These are phyloP conservation scores for Venturia canescens DNA, from an alignment of 1,140 invertebrate species.

Conservation along the genomic window DNA sequence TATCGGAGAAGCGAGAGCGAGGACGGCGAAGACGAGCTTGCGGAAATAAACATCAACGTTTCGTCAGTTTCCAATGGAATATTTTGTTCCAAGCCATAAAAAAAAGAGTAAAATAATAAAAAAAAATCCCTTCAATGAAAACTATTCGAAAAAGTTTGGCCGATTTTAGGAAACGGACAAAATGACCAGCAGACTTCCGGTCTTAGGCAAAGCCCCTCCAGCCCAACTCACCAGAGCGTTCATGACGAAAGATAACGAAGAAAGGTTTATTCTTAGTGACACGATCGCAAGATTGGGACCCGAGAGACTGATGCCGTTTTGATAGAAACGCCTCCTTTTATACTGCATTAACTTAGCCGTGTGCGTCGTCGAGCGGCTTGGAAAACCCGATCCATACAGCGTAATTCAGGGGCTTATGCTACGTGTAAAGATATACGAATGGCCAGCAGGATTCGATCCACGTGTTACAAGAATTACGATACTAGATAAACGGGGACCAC, in stretches of 20 bases:
- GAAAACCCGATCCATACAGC: slow-evolving; percentile 45
- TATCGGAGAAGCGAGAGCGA: slow-evolving; percentile 65
- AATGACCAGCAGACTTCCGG: too few relatives aligned
- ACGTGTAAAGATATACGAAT: slow-evolving; percentile 5
- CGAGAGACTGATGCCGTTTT: slow-evolving; percentile 65
- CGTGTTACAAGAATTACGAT: slow-evolving; percentile 47
- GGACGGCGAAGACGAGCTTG: slow-evolving; percentile 64
- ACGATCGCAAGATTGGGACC: slow-evolving; percentile 52
- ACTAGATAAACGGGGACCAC: slow-evolving; percentile 15
- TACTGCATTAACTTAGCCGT: slow-evolving; percentile 59
- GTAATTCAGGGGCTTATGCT: slow-evolving; percentile 50
- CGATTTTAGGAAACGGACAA: too few relatives aligned
- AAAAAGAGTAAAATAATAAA: too few relatives aligned
- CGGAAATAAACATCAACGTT: slow-evolving; percentile 29
- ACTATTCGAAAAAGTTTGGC: too few relatives aligned
- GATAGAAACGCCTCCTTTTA: slow-evolving; percentile 68
- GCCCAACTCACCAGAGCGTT: slow-evolving; percentile 68
- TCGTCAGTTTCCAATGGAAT: too few relatives aligned
- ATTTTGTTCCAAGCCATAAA: too few relatives aligned
- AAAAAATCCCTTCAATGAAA: too few relatives aligned
- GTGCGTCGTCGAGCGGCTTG: slow-evolving; percentile 58
- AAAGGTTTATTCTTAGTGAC: neutral
- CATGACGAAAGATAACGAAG: slow-evolving; percentile 61
- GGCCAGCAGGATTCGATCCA: slow-evolving; percentile 17
- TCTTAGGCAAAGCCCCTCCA: too few relatives aligned